Conservation (phyloP, 2,113 vertebrate genomes). For the Furnarius figulus region DNA sequence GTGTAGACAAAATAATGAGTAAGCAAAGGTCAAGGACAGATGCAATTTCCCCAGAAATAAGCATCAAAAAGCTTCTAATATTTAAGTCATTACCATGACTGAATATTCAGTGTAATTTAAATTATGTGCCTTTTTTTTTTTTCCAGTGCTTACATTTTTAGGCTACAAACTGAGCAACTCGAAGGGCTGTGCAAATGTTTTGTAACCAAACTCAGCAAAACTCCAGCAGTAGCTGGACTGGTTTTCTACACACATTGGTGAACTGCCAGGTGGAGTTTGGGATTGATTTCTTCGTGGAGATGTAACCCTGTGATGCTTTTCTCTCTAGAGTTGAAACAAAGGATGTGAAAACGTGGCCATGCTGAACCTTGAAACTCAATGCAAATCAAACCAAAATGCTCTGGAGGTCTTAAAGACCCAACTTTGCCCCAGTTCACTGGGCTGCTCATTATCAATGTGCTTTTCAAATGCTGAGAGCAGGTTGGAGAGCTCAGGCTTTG, state of each 20-base stretch:
- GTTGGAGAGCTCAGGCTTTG: background rate
- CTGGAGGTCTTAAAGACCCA: background rate
- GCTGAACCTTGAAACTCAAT: slow-evolving; percentile 6
- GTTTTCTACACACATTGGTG: background rate
- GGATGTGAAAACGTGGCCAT: background rate
- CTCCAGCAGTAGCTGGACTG: background rate
- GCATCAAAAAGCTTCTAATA: slow-evolving; percentile 26
- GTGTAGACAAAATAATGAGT: slow-evolving; percentile 39
- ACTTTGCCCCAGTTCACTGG: background rate
- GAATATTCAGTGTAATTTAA: slow-evolving; percentile 48
- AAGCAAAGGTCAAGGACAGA: slow-evolving; percentile 68
- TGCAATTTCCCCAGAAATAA: slow-evolving; percentile 17
- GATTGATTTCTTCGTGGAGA: slow-evolving; percentile 5
- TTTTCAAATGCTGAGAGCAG: background rate
- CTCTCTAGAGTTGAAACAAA: background rate
- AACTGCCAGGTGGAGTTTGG: slow-evolving; percentile 1
- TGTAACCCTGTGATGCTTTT: background rate
- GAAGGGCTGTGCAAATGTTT: background rate
- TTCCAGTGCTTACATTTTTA: background rate
- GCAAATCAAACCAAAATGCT: slow-evolving; percentile 18
- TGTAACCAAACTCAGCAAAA: background rate
- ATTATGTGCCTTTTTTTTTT: background rate
- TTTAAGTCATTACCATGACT: slow-evolving; percentile 36
- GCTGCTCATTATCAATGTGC: background rate
- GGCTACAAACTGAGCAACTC: background rate